Evolutionary conservation across 1,140 invertebrate species (phyloP).

Genomic region (Tetragnatha versicolor): DNA sequence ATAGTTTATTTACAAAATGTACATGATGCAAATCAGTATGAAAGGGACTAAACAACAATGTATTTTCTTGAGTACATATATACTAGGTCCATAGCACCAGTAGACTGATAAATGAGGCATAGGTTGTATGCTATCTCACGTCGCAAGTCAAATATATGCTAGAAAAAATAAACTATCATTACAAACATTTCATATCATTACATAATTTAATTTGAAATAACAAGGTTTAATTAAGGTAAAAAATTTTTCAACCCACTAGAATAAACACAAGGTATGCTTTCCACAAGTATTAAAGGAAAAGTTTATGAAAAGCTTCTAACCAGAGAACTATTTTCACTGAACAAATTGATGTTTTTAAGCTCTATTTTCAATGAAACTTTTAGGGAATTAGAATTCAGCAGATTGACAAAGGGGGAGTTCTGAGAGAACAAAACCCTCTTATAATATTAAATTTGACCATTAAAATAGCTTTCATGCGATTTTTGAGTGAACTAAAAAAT

Average conservation of each 20-base stretch:
- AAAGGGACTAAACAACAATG: slow-evolving; percentile 73
- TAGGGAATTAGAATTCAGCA: too few relatives aligned
- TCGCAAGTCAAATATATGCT: slow-evolving; percentile 73
- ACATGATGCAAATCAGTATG: too few relatives aligned
- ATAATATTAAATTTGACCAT: too few relatives aligned
- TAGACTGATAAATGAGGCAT: slow-evolving; percentile 79
- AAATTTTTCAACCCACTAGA: not conserved
- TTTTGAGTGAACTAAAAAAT: not conserved
- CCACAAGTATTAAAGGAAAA: not conserved
- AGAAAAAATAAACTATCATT: not conserved
- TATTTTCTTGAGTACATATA: slow-evolving; percentile 77
- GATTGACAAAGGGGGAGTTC: too few relatives aligned
- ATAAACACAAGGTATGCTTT: not conserved
- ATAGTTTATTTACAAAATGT: too few relatives aligned
- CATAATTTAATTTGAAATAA: not conserved
- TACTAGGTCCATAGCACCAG: slow-evolving; percentile 76
- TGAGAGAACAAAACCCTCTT: too few relatives aligned
- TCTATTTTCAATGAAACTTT: too few relatives aligned
- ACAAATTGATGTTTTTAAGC: too few relatives aligned
- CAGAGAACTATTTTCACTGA: too few relatives aligned
- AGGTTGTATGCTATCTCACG: slow-evolving; percentile 86
- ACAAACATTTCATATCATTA: not conserved
- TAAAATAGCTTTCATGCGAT: too few relatives aligned
- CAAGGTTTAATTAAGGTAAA: not conserved
- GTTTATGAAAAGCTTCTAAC: not conserved